These are phyloP conservation scores for Polylopha cassiicola DNA, from an alignment of 2,888 invertebrate species.

Conservation along the genomic window DNA sequence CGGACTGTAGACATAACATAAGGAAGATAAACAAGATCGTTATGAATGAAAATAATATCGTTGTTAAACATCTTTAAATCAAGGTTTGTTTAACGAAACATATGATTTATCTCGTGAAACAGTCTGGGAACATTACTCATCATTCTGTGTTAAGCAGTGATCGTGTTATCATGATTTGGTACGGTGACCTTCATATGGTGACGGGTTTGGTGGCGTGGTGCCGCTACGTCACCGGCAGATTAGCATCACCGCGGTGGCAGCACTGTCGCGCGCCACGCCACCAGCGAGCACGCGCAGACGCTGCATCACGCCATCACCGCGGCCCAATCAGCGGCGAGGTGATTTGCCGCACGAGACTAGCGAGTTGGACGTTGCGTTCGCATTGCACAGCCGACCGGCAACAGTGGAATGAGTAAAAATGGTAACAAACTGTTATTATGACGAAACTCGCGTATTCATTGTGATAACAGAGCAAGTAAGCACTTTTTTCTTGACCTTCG, in stretches of 20 bases:
- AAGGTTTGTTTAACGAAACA: constrained; percentile 14
- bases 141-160: constrained; percentile 26
- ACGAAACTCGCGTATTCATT: constrained; percentile 33
- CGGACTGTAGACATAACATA: neutral
- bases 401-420: constrained; percentile 32
- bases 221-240: constrained; percentile 27
- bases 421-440: constrained; percentile 32
- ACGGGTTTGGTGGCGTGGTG: constrained; percentile 34
- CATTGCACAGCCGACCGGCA: constrained; percentile 35
- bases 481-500: constrained; percentile 13
- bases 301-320: constrained; percentile 57
- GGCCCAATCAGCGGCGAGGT: constrained; percentile 54
- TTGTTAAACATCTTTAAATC: constrained; percentile 8
- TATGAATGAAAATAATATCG: constrained; percentile 4
- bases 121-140: constrained; percentile 9
- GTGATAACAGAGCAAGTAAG: neutral
- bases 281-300: constrained; percentile 19
- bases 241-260: constrained; percentile 47
- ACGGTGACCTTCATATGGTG: constrained; percentile 42
- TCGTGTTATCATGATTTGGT: constrained; percentile 29
- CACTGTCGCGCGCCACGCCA: constrained; percentile 38
- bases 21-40: constrained; percentile 11
- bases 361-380: constrained; percentile 31
- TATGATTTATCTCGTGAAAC: constrained; percentile 11
- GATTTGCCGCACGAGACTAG: constrained; percentile 40